Evolutionary conservation across 2,888 invertebrate species (phyloP), one percentile per base, ranked within the genome.

Genomic region (Protonemura montana): DNA sequence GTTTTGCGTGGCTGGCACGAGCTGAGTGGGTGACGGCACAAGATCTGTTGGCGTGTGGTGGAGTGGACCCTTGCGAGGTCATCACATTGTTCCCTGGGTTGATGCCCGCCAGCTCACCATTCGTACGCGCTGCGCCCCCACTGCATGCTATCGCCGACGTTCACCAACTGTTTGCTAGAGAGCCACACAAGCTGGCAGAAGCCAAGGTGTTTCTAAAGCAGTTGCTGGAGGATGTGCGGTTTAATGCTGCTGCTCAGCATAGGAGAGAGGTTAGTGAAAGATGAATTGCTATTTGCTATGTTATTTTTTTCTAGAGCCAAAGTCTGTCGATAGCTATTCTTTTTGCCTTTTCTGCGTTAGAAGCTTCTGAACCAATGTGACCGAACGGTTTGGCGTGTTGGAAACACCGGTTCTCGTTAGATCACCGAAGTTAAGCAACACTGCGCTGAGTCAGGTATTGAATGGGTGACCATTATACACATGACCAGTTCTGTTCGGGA

Each of bases 121-220:
- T 92, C 88, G 90, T 91, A 0, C 90, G 92, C 28, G 89, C 90
- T n/a, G 89, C 91, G 16, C 92, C 92, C 3, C 90, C 91, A 0
- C 90, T 92, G 0, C 92, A 93, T 88, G 91, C 91, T 86, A 91
- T 92, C 80, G 91, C 92, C 0, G 92, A 92, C 88, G 90, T 93
- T 21, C 89, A 89, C 87, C 91, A 92, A 88, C 89, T 92, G 86
- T 89, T 90, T 30, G 89, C 89, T 10, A 10, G 59, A 21, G 59
- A 59, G 13, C 59, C 59, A 21, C 59, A 59, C 21, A 59, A 59
- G 59, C 59, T 59, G 59, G 59, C 59, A 10, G 88, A 90, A 84
- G 91, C 91, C 87, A 91, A 91, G 88, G 88, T 89, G 78, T 92
- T 92, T 89, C 89, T 92, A 5, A 87, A 91, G 76, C 89, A 80